phyloP scores from a whole-genome alignment of 53 echinoderm and acorn worm genomes.

The Pentamera pediparva region DNA sequence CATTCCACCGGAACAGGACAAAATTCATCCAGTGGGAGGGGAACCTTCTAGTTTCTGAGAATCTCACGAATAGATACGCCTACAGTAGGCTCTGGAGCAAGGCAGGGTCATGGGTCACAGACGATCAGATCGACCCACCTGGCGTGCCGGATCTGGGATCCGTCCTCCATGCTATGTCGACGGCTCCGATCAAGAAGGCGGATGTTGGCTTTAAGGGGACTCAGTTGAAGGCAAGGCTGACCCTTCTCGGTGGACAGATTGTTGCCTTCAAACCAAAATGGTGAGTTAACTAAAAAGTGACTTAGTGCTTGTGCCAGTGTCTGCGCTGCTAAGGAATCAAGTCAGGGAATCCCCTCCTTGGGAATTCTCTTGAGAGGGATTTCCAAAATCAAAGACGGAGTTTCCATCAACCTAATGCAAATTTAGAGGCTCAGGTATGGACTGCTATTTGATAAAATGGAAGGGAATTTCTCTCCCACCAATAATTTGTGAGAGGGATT shows the following conservation, averaged over 20 bases:
- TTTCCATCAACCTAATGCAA: not conserved
- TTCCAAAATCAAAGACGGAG: not conserved
- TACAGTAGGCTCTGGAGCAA: slow-evolving; percentile 47
- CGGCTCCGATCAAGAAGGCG: slow-evolving; percentile 52
- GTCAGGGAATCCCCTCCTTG: too few species aligned
- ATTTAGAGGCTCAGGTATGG: too few species aligned
- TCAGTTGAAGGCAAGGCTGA: slow-evolving; percentile 71
- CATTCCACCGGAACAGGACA: not conserved
- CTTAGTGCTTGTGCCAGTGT: too few species aligned
- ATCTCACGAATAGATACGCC: not conserved
- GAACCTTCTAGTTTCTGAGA: slow-evolving; percentile 24
- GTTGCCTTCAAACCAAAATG: slow-evolving; percentile 95
- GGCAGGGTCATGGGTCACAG: slow-evolving; percentile 69
- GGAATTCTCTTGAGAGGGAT: too few species aligned
- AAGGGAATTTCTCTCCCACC: too few species aligned
- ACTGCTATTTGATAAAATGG: not conserved
- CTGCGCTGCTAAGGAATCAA: not conserved
- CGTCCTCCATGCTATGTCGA: slow-evolving; percentile 71
- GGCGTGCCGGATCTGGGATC: slow-evolving; percentile 61
- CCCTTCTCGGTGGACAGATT: slow-evolving; percentile 67
- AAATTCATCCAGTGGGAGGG: slow-evolving; percentile 19
- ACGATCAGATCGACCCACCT: slow-evolving; percentile 44
- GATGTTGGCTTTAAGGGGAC: slow-evolving; percentile 96
- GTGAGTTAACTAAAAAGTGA: slow-evolving; percentile 23
- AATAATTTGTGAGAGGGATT: too few species aligned